Evolutionary conservation across 2,888 invertebrate species (phyloP), one percentile per base, ranked within the genome.

Genomic region (Acrobasis consociella): DNA sequence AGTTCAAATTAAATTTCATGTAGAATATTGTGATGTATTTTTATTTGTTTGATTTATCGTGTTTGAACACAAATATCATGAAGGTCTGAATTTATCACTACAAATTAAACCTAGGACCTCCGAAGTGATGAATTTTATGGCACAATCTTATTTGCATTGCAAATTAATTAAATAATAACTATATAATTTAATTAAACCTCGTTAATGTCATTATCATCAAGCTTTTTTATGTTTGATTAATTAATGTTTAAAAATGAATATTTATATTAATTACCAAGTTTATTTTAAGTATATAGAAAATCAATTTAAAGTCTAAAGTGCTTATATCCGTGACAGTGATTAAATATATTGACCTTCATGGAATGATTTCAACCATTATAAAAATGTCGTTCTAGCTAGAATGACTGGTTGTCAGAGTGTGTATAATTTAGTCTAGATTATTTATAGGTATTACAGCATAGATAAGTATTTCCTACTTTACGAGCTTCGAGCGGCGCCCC

Each of bases 1-100:
- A 56, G 56, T 56, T 56, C 38, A 38, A 9, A 38, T 38, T 37
- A 11, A 52, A 15, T 53, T 38, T 53, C 46, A 46, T 46, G 42
- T 46, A 46, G 42, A 13, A 1, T n/a, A 13, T 7, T 46, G n/a
- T 46, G 11, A 46, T 2, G n/a, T 46, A 2, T 13, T 10, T 42
- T 46, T 13, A 46, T 46, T 46, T 11, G n/a, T 31, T 31, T 31
- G 2, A 31, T 7, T 5, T 8, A 31, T 31, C 0, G 8, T 31
- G 7, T 31, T 31, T 31, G 31, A 7, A 22, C 1, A 2, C 22
- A 22, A 22, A 22, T 22, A 3, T 22, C 22, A 22, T 22, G 22
- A 22, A 22, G 3, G 22, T 22, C 22, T 22, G 22, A 22, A 22
- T 22, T 1, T 22, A 22, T 22, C 3, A 22, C 22, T 22, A 22